Base-by-base conservation (phyloP, 1,140 invertebrate species). In the Pseudomyrmex cubaensis region DNA sequence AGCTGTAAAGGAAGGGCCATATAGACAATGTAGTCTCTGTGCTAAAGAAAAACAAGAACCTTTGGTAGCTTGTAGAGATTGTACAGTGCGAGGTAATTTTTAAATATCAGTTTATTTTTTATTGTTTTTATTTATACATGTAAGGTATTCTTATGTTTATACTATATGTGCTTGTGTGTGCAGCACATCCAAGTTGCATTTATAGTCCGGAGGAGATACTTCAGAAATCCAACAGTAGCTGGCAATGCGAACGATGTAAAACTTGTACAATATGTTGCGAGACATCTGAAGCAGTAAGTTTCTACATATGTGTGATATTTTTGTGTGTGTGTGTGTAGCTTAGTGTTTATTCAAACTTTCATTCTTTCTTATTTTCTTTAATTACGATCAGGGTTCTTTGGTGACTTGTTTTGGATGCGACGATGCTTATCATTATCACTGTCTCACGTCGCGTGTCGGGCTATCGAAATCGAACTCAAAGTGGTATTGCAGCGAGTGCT, bases 331-430 rank as follows among this genome's bases (percentile, higher is more conserved):
- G 13, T 5, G 10, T 13, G 5, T 4, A 44, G 15, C 7, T 57
- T 57, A 8, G 4, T 22, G 15, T 17, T 59, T 46, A 44, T 44
- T 15, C 20, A 20, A 66, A 22, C 66, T 77, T 52, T 61, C 0
- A 15, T 13, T 52, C 64, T 1, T 1, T 59, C 17, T 20, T 46
- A 4, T 72, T 64, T 89, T 70, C 64, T 56, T 54, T 67, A 75
- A 25, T 54, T 80, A 35, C 5, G 35, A 35, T 52, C 62, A 94
- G 94, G 93, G 94, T 62, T 89, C 91, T 5, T 93, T 98, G 85
- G 95, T 97, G 64, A 97, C 98, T 61, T 98, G 97, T 93, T 96
- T 96, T 90, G 95, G 95, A 44, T 98, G 97, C 93, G 97, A 97
- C 78, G 97, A 98, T 94, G 97, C 97, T 13, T 98, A 97, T 92